These are phyloP conservation scores for Doris montereyensis DNA, from an alignment of 2,888 invertebrate species.

Conservation along the genomic window DNA sequence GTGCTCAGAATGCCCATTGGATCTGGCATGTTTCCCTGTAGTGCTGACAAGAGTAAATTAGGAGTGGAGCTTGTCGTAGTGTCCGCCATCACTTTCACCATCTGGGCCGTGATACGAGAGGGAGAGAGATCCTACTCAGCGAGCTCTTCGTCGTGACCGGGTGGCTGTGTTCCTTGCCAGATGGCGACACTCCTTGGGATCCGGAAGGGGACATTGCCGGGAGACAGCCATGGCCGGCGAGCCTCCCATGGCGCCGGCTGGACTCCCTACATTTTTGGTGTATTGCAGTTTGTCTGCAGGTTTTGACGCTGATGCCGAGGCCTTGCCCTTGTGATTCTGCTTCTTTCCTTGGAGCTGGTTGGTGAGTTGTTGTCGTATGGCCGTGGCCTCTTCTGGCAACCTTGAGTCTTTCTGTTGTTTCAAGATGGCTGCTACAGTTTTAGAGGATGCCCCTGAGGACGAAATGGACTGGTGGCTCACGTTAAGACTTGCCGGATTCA, in stretches of 20 bases:
- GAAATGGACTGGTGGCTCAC: constrained; percentile 15
- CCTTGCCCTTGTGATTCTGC: constrained; percentile 2
- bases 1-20: constrained; percentile 37
- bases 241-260: neutral
- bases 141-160: constrained; percentile 45
- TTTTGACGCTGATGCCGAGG: neutral
- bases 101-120: constrained; percentile 47
- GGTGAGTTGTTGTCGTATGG: constrained; percentile 15
- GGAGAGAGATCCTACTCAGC: constrained; percentile 48
- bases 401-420: constrained; percentile 31
- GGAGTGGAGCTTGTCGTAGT: constrained; percentile 20
- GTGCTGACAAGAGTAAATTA: constrained; percentile 42
- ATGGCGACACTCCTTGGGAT: constrained; percentile 18
- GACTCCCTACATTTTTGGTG: constrained; percentile 30
- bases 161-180: constrained; percentile 34
- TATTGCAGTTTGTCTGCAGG: too few relatives aligned
- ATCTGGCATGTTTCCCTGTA: constrained; percentile 43
- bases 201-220: constrained; percentile 27
- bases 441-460: constrained; percentile 22
- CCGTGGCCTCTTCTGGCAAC: neutral
- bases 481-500: constrained; percentile 30
- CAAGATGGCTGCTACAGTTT: constrained; percentile 41
- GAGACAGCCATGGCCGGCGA: constrained; percentile 6
- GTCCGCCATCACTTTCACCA: constrained; percentile 47
- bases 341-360: neutral